These are phyloP conservation scores for Drosophila ustulata DNA, from an alignment of 2,888 invertebrate species.

Conservation along the genomic window DNA sequence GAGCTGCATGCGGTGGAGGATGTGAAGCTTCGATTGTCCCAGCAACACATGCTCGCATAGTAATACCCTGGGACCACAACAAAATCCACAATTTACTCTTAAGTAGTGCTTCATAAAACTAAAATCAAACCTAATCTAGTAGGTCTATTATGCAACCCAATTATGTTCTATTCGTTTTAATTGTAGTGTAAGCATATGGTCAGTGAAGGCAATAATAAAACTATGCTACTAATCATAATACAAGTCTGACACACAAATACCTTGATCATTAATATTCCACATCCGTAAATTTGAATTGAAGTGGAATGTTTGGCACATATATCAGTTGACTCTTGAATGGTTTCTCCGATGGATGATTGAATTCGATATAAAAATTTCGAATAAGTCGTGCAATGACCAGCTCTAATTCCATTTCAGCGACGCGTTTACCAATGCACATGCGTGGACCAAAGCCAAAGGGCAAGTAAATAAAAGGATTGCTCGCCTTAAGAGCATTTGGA, in stretches of 20 bases:
- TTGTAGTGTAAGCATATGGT: not conserved
- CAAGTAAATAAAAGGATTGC: conserved; percentile 82
- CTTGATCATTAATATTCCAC: conserved; percentile 48
- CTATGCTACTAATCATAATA: not conserved
- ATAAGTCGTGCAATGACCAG: conserved; percentile 85
- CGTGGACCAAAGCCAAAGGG: conserved; percentile 91
- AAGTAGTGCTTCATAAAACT: conserved; percentile 5
- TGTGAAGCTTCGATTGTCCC: conserved; percentile 34
- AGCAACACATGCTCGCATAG: conserved; percentile 39
- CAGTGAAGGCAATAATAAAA: not conserved
- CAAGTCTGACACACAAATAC: not conserved
- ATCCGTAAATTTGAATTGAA: conserved; percentile 84
- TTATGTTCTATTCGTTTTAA: conserved; percentile 1
- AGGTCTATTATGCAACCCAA: not conserved
- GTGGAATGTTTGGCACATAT: conserved; percentile 82
- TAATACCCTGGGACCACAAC: conserved; percentile 5
- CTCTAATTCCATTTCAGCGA: conserved; percentile 91
- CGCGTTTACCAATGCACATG: conserved; percentile 89
- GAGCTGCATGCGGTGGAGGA: conserved; percentile 54
- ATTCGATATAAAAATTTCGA: conserved; percentile 79
- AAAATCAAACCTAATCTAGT: conserved; percentile 13
- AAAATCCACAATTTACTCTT: conserved; percentile 13
- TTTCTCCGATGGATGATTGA: conserved; percentile 76
- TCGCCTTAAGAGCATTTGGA: conserved; percentile 87
- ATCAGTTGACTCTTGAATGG: conserved; percentile 77